A percentile compares a stretch with the other conserved stretches of the same genome.
phyloP scores from a whole-genome alignment of 2,888 invertebrate species.

The Melipona bicolor region DNA sequence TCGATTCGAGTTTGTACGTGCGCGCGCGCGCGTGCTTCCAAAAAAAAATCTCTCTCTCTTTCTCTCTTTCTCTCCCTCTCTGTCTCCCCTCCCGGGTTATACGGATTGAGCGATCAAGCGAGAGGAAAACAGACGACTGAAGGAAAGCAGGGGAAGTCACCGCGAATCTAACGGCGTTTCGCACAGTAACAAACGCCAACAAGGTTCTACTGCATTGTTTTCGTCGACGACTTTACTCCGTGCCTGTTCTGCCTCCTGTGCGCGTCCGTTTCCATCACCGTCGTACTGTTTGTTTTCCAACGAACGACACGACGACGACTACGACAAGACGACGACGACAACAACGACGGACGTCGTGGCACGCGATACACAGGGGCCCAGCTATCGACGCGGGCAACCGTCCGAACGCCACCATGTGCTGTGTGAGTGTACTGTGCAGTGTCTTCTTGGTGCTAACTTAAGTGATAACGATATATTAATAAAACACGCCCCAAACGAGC shows the following conservation, averaged over 20 bases:
- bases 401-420: slow-evolving; percentile 78
- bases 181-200: too few relatives aligned
- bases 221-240: not conserved
- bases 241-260: not conserved
- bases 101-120: slow-evolving; percentile 18
- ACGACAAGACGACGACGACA: not conserved
- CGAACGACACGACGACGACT: not conserved
- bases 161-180: not conserved
- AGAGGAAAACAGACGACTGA: slow-evolving; percentile 30
- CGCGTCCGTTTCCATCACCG: not conserved
- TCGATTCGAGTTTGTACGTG: slow-evolving; percentile 77
- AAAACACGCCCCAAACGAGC: slow-evolving; percentile 46
- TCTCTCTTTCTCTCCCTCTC: slow-evolving; percentile 36
- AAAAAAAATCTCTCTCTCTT: slow-evolving; percentile 44
- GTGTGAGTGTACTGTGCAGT: slow-evolving; percentile 83
- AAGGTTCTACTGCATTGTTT: too few relatives aligned
- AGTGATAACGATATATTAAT: slow-evolving; percentile 72
- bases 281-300: slow-evolving; percentile 4
- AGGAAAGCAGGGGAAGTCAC: slow-evolving; percentile 13
- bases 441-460: slow-evolving; percentile 82
- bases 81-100: slow-evolving; percentile 28
- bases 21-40: slow-evolving; percentile 72
- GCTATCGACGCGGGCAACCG: slow-evolving; percentile 24
- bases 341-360: not conserved
- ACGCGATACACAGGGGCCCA: slow-evolving; percentile 18